Evolutionary conservation across 2,888 invertebrate genomes (phyloP).

Genomic region (Leucophora obtusa): DNA sequence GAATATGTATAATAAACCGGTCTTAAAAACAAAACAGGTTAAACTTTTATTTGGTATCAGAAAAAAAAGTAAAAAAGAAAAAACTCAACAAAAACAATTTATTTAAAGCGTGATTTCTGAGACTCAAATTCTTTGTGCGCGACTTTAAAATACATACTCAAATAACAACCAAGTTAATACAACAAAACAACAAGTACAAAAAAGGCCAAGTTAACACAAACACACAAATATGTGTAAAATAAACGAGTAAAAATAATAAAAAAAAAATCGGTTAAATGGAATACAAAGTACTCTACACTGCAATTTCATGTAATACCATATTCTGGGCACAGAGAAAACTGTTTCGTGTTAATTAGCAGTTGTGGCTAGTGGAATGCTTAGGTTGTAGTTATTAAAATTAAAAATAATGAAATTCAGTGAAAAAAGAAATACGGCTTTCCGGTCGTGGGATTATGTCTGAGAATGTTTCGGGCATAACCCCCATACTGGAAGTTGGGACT

Average conservation of each 20-base stretch:
- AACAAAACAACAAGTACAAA: slow-evolving; percentile 6
- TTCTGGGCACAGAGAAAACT: too few species aligned
- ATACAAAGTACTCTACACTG: slow-evolving; percentile 1
- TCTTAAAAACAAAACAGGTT: slow-evolving; percentile 59
- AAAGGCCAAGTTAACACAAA: slow-evolving; percentile 22
- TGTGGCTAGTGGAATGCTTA: too few species aligned
- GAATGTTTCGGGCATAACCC: too few species aligned
- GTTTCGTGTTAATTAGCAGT: too few species aligned
- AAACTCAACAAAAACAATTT: slow-evolving; percentile 30
- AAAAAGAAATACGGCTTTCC: too few species aligned
- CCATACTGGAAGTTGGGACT: too few species aligned
- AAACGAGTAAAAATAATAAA: slow-evolving; percentile 1
- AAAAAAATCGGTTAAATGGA: neutral
- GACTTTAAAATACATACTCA: slow-evolving; percentile 51
- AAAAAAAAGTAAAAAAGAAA: slow-evolving; percentile 13
- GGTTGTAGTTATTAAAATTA: too few species aligned
- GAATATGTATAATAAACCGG: slow-evolving; percentile 53
- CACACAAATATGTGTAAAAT: slow-evolving; percentile 15
- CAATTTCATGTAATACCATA: neutral
- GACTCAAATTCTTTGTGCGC: slow-evolving; percentile 54
- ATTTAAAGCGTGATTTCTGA: slow-evolving; percentile 54
- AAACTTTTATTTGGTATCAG: slow-evolving; percentile 39
- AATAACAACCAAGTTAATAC: slow-evolving; percentile 44
- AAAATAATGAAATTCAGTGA: too few species aligned
- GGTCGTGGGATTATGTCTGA: too few species aligned